phyloP scores from a whole-genome alignment of 2,113 vertebrate species.

The Limnothrissa miodon region DNA sequence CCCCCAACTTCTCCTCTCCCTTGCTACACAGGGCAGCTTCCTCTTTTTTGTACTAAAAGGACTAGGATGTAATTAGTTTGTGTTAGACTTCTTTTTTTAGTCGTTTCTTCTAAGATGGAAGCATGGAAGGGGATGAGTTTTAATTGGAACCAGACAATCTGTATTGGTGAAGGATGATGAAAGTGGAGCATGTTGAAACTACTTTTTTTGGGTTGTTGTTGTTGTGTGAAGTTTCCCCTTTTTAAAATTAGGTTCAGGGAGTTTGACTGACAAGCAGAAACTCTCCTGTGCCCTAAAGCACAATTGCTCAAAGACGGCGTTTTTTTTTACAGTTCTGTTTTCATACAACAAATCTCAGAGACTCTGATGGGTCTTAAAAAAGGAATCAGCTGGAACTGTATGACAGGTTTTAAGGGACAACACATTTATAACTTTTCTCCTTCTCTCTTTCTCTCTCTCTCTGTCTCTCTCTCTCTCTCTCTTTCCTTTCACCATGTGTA shows the following conservation, averaged over 20 bases:
- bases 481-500: slow-evolving; percentile 40
- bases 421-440: slow-evolving; percentile 47
- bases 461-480: slow-evolving; percentile 38
- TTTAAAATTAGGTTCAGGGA: slow-evolving; percentile 47
- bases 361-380: neutral
- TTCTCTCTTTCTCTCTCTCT: slow-evolving; percentile 38
- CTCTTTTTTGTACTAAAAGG: slow-evolving; percentile 42
- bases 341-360: neutral
- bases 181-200: slow-evolving; percentile 55
- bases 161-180: slow-evolving; percentile 57
- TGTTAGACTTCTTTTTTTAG: slow-evolving; percentile 24
- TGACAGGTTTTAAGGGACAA: slow-evolving; percentile 23
- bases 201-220: slow-evolving; percentile 45
- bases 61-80: slow-evolving; percentile 49
- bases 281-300: neutral
- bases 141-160: slow-evolving; percentile 67
- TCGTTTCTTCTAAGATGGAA: slow-evolving; percentile 58
- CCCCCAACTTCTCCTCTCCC: neutral
- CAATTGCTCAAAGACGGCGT: slow-evolving; percentile 4
- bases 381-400: slow-evolving; percentile 25
- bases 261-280: slow-evolving; percentile 53
- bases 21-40: slow-evolving; percentile 1
- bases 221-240: slow-evolving; percentile 46
- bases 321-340: neutral
- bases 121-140: slow-evolving; percentile 66